phyloP scores from a whole-genome alignment of 2,888 invertebrate genomes.

The Polymixis flavicincta region DNA sequence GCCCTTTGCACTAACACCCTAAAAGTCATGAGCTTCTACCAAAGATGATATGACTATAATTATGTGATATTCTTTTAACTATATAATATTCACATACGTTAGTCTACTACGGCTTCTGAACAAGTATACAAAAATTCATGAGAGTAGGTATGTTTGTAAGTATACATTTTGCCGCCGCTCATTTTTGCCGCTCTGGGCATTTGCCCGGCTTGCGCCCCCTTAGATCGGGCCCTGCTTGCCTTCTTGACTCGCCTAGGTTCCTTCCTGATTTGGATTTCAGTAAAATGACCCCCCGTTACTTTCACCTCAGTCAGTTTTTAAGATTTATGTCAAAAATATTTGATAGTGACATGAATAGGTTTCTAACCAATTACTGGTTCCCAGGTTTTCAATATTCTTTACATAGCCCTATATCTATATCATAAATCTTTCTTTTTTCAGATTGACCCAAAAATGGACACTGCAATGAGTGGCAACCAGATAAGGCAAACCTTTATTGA shows the following conservation, averaged over 20 bases:
- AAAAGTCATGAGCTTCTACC: no score
- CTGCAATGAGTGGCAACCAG: conserved; percentile 93
- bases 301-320: background rate
- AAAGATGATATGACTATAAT: no score
- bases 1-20: no score
- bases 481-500: conserved; percentile 96
- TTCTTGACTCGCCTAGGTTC: background rate
- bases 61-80: no score
- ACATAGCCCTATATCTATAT: background rate
- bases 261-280: background rate
- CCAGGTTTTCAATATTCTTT: background rate
- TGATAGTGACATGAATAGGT: background rate
- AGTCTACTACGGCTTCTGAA: no score
- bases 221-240: no score
- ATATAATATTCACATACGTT: no score
- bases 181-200: no score
- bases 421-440: conserved; percentile 61
- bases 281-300: background rate
- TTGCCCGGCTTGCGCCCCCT: no score
- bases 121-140: no score
- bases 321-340: background rate
- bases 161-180: no score
- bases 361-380: background rate
- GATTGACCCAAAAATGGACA: conserved; percentile 86
- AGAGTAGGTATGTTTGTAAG: no score